Evolutionary conservation across 2,113 vertebrate genomes (phyloP).

Genomic region (Larimichthys polyactis): DNA sequence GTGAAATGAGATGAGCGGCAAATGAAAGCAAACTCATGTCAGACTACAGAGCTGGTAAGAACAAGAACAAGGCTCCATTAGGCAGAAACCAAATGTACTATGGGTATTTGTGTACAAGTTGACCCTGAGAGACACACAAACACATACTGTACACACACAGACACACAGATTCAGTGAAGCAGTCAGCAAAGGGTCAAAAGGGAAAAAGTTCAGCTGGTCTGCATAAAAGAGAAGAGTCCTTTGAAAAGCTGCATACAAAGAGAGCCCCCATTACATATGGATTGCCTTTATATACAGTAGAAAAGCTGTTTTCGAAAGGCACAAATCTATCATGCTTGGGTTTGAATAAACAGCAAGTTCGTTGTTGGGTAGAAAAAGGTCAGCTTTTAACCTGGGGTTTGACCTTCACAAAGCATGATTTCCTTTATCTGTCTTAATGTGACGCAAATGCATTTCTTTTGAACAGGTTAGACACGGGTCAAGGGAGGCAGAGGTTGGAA

Average conservation of each 20-base stretch:
- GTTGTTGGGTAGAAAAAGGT: slow-evolving; percentile 14
- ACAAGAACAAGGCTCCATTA: slow-evolving; percentile 48
- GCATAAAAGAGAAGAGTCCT: slow-evolving; percentile 23
- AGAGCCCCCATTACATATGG: slow-evolving; percentile 25
- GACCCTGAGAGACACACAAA: slow-evolving; percentile 33
- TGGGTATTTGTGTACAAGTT: slow-evolving; percentile 44
- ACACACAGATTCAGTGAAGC: slow-evolving; percentile 4
- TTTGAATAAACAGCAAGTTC: slow-evolving; percentile 43
- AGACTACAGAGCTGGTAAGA: slow-evolving; percentile 32
- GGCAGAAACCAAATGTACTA: slow-evolving; percentile 9
- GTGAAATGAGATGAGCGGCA: slow-evolving; percentile 43
- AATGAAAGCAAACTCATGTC: slow-evolving; percentile 65
- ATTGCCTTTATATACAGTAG: slow-evolving; percentile 30
- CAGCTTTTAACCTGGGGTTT: slow-evolving; percentile 47
- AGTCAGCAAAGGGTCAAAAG: slow-evolving; percentile 41
- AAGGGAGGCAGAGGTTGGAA: slow-evolving; percentile 25
- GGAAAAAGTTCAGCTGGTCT: slow-evolving; percentile 45
- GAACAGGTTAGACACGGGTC: slow-evolving; percentile 33
- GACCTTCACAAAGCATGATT: slow-evolving; percentile 31
- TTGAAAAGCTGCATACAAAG: slow-evolving; percentile 44
- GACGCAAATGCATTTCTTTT: slow-evolving; percentile 23
- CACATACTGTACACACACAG: slow-evolving; percentile 12
- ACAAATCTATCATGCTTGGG: slow-evolving; percentile 23
- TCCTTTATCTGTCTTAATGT: slow-evolving; percentile 42
- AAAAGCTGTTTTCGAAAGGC: slow-evolving; percentile 31